Conservation (phyloP, 2,113 vertebrate genomes). For the Desmodus rotundus region DNA sequence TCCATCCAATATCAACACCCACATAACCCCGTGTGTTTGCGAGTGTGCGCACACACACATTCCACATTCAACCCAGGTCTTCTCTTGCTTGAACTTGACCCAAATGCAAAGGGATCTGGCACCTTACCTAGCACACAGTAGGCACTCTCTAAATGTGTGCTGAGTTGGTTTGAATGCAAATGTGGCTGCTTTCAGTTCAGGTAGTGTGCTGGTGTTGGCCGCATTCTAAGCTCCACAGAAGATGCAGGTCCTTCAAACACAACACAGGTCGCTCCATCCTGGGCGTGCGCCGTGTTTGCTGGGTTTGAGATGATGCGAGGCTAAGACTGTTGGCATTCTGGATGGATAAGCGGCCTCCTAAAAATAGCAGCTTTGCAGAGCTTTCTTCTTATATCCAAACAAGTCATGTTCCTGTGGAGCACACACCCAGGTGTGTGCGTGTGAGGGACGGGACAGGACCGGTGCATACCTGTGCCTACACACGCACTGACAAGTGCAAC, state of each 20-base stretch:
- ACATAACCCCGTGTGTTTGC: neutral
- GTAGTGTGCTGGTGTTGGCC: neutral
- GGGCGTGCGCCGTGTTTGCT: neutral
- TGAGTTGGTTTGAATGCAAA: neutral
- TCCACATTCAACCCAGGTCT: neutral
- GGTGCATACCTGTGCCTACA: accelerated
- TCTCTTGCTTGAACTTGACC: neutral
- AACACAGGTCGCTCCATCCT: neutral
- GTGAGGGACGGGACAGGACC: neutral
- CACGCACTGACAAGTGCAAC: neutral
- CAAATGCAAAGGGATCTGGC: neutral
- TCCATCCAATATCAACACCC: neutral
- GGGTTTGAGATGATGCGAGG: neutral
- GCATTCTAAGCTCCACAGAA: neutral
- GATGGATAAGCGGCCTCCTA: neutral
- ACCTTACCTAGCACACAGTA: neutral
- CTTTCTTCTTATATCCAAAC: slow-evolving; percentile 8
- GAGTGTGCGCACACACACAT: neutral
- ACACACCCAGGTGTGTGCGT: neutral
- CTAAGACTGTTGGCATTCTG: neutral
- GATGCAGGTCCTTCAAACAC: neutral
- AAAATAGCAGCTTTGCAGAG: neutral
- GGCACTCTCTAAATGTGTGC: neutral
- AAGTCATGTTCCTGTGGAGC: neutral
- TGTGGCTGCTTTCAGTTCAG: neutral